These are phyloP conservation scores for Phenganax subtilis DNA, from an alignment of 92 coral and sea anemone genomes.

Conservation along the genomic window DNA sequence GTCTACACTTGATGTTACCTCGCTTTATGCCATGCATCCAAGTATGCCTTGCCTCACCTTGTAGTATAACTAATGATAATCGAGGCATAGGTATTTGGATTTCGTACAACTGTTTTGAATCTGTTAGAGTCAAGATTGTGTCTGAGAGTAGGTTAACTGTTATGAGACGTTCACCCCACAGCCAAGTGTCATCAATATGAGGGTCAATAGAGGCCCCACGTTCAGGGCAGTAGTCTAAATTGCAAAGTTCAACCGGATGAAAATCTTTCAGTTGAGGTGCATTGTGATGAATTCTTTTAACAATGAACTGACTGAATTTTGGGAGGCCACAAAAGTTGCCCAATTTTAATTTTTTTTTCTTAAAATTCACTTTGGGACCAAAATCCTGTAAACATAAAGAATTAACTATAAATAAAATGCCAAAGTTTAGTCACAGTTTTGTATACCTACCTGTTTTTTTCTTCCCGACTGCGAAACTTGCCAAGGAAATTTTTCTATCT, in stretches of 20 bases:
- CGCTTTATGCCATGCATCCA: conserved; percentile 93
- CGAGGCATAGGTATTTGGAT: conserved; percentile 70
- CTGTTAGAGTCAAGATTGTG: conserved; percentile 65
- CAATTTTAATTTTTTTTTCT: conserved; percentile 70
- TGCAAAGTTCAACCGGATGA: conserved; percentile 82
- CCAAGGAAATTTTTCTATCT: conserved; percentile 78
- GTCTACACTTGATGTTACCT: conserved; percentile 60
- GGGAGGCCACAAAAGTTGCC: conserved; percentile 84
- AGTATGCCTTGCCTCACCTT: conserved; percentile 68
- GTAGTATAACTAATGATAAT: conserved; percentile 65
- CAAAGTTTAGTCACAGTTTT: not conserved
- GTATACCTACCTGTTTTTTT: conserved; percentile 68
- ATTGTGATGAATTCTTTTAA: conserved; percentile 61
- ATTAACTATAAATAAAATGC: not conserved
- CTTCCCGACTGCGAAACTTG: conserved; percentile 86
- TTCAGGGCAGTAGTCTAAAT: conserved; percentile 75
- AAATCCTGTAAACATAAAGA: conserved; percentile 57
- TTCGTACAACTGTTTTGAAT: conserved; percentile 40
- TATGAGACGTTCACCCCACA: conserved; percentile 92
- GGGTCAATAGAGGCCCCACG: conserved; percentile 91
- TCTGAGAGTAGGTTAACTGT: conserved; percentile 72
- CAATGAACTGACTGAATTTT: conserved; percentile 58
- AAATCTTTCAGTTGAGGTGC: conserved; percentile 57
- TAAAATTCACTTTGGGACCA: conserved; percentile 97
- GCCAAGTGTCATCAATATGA: conserved; percentile 90